These are phyloP conservation scores for Perodicticus potto DNA, from an alignment of 2,797 vertebrate genomes.

Conservation along the genomic window DNA sequence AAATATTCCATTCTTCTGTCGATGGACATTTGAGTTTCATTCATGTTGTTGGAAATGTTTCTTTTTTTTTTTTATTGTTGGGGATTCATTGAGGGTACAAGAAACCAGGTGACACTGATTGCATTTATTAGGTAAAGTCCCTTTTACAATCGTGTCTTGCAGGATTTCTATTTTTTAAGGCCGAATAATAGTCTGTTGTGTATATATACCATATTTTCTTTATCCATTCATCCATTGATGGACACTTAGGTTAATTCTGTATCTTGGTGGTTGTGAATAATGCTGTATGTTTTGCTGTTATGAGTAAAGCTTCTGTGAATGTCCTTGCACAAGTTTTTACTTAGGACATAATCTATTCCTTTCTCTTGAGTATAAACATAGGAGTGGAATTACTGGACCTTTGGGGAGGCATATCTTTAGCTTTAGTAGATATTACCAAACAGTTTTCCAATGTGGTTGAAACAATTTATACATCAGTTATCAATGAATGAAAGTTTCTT, in stretches of 20 bases:
- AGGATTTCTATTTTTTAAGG: not conserved
- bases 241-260: not conserved
- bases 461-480: not conserved
- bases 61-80: too few species aligned
- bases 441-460: not conserved
- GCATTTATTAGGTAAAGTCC: too few species aligned
- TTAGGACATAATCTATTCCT: not conserved
- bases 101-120: too few species aligned
- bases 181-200: not conserved
- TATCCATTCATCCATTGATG: not conserved
- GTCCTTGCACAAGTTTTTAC: not conserved
- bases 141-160: not conserved
- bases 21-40: not conserved
- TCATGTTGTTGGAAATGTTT: too few species aligned
- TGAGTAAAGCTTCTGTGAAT: not conserved
- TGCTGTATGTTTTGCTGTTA: not conserved
- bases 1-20: not conserved
- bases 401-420: not conserved
- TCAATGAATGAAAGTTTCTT: not conserved
- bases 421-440: not conserved
- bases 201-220: not conserved
- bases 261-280: not conserved
- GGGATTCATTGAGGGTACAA: too few species aligned
- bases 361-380: not conserved
- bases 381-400: not conserved